These are phyloP conservation scores for Drosophila imparisetae DNA, from an alignment of 2,888 invertebrate species.

Conservation along the genomic window DNA sequence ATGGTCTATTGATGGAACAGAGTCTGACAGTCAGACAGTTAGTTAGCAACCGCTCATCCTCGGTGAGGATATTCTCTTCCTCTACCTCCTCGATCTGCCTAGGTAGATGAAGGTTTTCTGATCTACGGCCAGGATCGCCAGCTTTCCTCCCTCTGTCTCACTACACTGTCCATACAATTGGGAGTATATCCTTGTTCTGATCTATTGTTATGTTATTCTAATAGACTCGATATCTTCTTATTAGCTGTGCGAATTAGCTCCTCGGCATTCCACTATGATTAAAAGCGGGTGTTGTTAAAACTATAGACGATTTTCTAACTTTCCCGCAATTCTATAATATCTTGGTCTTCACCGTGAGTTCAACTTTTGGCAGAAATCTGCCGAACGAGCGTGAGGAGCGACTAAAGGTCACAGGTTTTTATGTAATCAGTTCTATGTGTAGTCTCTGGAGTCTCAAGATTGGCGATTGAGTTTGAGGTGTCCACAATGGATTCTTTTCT, in stretches of 20 bases:
- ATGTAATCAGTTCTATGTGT: not conserved
- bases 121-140: not conserved
- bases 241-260: not conserved
- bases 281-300: not conserved
- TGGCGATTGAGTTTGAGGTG: not conserved
- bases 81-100: not conserved
- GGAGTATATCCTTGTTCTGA: not conserved
- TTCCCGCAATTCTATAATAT: not conserved
- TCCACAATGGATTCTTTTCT: not conserved
- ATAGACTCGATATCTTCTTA: not conserved
- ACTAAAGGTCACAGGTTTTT: not conserved
- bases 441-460: not conserved
- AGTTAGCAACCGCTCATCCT: not conserved
- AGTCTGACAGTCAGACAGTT: not conserved
- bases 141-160: not conserved
- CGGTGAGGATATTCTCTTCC: not conserved
- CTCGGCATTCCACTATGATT: not conserved
- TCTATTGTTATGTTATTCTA: not conserved
- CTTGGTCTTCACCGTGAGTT: not conserved
- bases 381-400: not conserved
- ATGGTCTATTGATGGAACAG: not conserved
- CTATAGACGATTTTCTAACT: not conserved
- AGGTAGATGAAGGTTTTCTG: not conserved
- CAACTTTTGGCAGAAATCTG: not conserved
- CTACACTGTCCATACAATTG: not conserved